A percentile compares a stretch with the other conserved stretches of the same genome.
Evolutionary conservation across 2,113 vertebrate genomes (phyloP).

Genomic region (Telmatochromis bifrenatus): DNA sequence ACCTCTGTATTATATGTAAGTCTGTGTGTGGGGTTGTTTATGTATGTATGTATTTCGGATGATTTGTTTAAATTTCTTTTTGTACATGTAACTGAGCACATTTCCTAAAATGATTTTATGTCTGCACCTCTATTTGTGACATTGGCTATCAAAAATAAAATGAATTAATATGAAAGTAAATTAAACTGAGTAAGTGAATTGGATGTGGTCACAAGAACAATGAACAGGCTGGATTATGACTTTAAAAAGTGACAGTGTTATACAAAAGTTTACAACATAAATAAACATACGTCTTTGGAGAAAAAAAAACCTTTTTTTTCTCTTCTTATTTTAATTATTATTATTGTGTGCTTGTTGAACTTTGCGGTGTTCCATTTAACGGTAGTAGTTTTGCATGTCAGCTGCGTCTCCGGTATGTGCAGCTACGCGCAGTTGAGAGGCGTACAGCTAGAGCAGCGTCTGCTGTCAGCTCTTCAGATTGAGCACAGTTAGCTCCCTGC

Average conservation of each 20-base stretch:
- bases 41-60: neutral
- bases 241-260: neutral
- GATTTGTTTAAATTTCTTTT: neutral
- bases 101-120: neutral
- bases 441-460: conserved; percentile 6
- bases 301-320: rapidly evolving
- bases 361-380: neutral
- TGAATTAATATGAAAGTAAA: neutral
- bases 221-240: neutral
- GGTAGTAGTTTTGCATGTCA: neutral
- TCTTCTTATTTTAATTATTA: neutral
- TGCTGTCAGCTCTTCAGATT: conserved; percentile 33
- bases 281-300: neutral
- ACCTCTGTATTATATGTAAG: neutral
- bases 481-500: conserved; percentile 23
- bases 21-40: neutral
- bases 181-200: neutral
- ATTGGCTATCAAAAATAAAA: neutral
- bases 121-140: neutral
- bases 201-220: neutral
- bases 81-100: neutral
- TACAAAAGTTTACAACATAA: neutral
- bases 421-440: conserved; percentile 23
- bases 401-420: conserved; percentile 14
- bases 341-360: neutral